Evolutionary conservation across 2,797 vertebrate species (phyloP).

Genomic region (Carduelis carduelis): DNA sequence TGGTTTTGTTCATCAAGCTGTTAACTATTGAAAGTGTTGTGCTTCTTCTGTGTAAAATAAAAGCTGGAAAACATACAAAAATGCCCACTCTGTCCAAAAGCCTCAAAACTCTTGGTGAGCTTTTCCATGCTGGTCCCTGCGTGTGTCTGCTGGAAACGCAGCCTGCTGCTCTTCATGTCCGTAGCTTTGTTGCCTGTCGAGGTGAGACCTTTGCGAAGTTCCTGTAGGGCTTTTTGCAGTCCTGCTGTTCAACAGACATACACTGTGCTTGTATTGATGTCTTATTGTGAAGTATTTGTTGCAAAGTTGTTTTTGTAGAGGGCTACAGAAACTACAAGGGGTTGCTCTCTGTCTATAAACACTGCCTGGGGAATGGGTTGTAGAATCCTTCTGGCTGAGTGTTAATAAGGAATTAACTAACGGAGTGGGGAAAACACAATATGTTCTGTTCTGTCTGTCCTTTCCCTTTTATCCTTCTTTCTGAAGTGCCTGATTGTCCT

Average conservation of each 20-base stretch:
- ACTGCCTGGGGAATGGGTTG: not conserved
- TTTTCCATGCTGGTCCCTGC: fast-evolving
- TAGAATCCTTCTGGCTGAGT: not conserved
- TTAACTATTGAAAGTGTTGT: not conserved
- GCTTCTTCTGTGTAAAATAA: not conserved
- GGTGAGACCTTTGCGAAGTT: not conserved
- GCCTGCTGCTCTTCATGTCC: not conserved
- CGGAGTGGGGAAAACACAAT: not conserved
- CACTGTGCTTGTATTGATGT: too few species aligned
- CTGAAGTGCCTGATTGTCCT: not conserved
- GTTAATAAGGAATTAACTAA: not conserved
- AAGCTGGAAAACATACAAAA: fast-evolving
- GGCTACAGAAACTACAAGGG: not conserved
- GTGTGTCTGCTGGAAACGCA: fast-evolving
- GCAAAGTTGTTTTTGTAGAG: not conserved
- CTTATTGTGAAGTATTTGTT: not conserved
- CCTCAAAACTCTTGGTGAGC: fast-evolving
- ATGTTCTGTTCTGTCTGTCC: not conserved
- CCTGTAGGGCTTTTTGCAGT: not conserved
- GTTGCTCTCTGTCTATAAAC: not conserved
- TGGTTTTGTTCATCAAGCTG: not conserved
- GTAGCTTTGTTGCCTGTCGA: not conserved
- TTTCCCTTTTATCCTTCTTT: not conserved
- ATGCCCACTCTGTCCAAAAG: fast-evolving
- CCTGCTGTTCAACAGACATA: fast-evolving